A percentile compares a stretch with the other conserved stretches of the same genome.
Conservation (phyloP, 2,113 vertebrate species). For the Arothron firmamentum region DNA sequence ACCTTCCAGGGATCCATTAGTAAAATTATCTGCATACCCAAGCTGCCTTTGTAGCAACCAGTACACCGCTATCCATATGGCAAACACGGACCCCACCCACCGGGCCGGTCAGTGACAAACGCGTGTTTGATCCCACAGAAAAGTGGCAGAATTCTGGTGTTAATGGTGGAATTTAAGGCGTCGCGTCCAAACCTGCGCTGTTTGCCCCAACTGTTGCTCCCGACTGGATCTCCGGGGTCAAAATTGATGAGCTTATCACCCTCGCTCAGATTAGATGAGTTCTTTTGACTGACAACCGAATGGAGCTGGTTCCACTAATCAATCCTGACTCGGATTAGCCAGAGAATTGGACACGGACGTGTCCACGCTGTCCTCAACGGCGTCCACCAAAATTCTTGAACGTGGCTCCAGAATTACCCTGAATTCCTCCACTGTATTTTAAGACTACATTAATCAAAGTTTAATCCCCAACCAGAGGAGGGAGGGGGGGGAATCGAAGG, state of each 20-base stretch:
- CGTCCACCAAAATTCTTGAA: too few relatives aligned
- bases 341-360: constrained; percentile 29
- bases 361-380: not conserved
- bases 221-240: not conserved
- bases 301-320: constrained; percentile 29
- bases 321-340: constrained; percentile 47
- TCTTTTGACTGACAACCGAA: constrained; percentile 12
- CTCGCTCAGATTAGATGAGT: constrained; percentile 31
- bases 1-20: constrained; percentile 1
- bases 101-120: not conserved
- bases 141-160: too few relatives aligned
- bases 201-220: too few relatives aligned
- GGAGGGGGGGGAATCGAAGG: too few relatives aligned
- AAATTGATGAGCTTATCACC: constrained; percentile 52
- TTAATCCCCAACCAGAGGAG: too few relatives aligned
- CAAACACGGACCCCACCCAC: not conserved
- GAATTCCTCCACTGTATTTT: too few relatives aligned
- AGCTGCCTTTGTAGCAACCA: too few relatives aligned
- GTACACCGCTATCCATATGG: not conserved
- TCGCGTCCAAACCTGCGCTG: too few relatives aligned
- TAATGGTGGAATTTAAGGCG: too few relatives aligned
- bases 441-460: too few relatives aligned
- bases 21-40: too few relatives aligned
- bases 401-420: too few relatives aligned
- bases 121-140: not conserved